Percentiles rank a stretch among this genome's conserved stretches.
These are phyloP conservation scores for Cyprinodon tularosa DNA, from an alignment of 2,113 vertebrate species.

Conservation along the genomic window DNA sequence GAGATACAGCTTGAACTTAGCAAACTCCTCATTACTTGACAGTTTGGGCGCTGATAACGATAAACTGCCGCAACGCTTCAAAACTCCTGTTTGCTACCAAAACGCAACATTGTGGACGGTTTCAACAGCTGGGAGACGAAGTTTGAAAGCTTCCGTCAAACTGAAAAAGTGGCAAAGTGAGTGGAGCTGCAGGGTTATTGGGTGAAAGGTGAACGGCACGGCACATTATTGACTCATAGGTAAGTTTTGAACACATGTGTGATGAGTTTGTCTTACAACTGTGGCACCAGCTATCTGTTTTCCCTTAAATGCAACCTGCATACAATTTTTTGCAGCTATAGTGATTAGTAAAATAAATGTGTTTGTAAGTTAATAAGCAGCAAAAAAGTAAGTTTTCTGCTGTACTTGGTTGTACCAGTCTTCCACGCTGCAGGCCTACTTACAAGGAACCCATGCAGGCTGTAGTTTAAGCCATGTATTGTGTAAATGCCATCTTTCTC, in stretches of 20 bases:
- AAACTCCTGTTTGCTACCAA: slow-evolving; percentile 16
- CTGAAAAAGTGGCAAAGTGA: background rate
- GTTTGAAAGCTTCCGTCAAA: background rate
- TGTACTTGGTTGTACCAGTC: slow-evolving; percentile 11
- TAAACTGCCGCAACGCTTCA: slow-evolving; percentile 25
- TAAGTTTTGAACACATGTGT: slow-evolving; percentile 45
- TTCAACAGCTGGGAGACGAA: background rate
- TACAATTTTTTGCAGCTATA: background rate
- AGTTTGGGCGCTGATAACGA: slow-evolving; percentile 9
- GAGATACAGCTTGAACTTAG: background rate
- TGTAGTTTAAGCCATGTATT: slow-evolving; percentile 10
- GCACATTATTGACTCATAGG: slow-evolving; percentile 44
- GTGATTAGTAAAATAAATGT: background rate
- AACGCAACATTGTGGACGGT: background rate
- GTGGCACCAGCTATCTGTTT: background rate
- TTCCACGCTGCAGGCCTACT: slow-evolving; percentile 1
- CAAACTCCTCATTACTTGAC: slow-evolving; percentile 6
- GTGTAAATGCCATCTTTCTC: slow-evolving; percentile 22
- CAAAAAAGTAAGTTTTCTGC: background rate
- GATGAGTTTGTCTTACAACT: background rate
- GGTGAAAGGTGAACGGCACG: slow-evolving; percentile 67
- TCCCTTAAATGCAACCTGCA: background rate
- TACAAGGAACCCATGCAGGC: slow-evolving; percentile 1
- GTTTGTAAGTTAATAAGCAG: background rate
- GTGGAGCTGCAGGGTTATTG: slow-evolving; percentile 31